Percentiles rank a stretch among this genome's conserved stretches.
phyloP scores from a whole-genome alignment of 2,888 invertebrate species.

The Epirrita christyi region DNA sequence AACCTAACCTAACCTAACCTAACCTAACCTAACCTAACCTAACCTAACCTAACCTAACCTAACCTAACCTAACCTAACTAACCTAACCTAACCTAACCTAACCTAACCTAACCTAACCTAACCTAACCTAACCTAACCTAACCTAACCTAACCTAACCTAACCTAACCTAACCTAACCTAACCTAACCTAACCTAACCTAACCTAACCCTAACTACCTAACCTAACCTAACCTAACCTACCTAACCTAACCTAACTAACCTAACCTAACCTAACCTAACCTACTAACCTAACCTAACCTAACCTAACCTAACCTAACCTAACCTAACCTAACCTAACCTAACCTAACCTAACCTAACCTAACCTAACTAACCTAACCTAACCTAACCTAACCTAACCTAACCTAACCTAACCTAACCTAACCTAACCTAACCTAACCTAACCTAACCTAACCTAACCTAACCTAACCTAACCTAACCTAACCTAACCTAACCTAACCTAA shows the following conservation, averaged over 20 bases:
- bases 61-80: slow-evolving; percentile 34
- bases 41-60: slow-evolving; percentile 33
- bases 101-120: slow-evolving; percentile 42
- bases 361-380: slow-evolving; percentile 41
- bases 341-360: slow-evolving; percentile 35
- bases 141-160: slow-evolving; percentile 41
- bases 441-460: slow-evolving; percentile 38
- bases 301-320: slow-evolving; percentile 36
- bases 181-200: slow-evolving; percentile 42
- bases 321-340: slow-evolving; percentile 37
- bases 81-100: slow-evolving; percentile 37
- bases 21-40: slow-evolving; percentile 31
- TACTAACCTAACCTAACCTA: too few species aligned
- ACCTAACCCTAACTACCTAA: slow-evolving; percentile 42
- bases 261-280: slow-evolving; percentile 39
- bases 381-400: slow-evolving; percentile 38
- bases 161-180: slow-evolving; percentile 42
- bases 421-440: slow-evolving; percentile 41
- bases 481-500: slow-evolving; percentile 34
- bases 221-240: slow-evolving; percentile 44
- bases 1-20: slow-evolving; percentile 34
- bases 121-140: slow-evolving; percentile 41
- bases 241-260: slow-evolving; percentile 41
- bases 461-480: slow-evolving; percentile 34
- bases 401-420: slow-evolving; percentile 39